Conservation (phyloP, 2,113 vertebrate genomes). For the cattle (Bos taurus) region ARS-UCD2.0 NC_037337.1:29887001-29887500, state of each 20-base stretch:
- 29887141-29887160: neutral
- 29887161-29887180: neutral
- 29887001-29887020: neutral
- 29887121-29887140: neutral
- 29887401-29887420: neutral
- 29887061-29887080: neutral
- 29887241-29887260: neutral
- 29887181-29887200: neutral
- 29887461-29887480: neutral
- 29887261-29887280: neutral
- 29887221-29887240: neutral
- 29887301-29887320: neutral
- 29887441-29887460: neutral
- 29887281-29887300: neutral
- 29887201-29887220: neutral
- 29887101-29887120: neutral
- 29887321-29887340: neutral
- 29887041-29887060: neutral
- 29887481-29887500: neutral
- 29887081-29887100: neutral
- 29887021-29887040: neutral
- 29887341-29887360: neutral
- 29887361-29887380: neutral
- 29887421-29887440: neutral
- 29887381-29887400: neutral